These are phyloP conservation scores for Patella caerulea DNA, from an alignment of 2,888 invertebrate species.

Conservation along the genomic window DNA sequence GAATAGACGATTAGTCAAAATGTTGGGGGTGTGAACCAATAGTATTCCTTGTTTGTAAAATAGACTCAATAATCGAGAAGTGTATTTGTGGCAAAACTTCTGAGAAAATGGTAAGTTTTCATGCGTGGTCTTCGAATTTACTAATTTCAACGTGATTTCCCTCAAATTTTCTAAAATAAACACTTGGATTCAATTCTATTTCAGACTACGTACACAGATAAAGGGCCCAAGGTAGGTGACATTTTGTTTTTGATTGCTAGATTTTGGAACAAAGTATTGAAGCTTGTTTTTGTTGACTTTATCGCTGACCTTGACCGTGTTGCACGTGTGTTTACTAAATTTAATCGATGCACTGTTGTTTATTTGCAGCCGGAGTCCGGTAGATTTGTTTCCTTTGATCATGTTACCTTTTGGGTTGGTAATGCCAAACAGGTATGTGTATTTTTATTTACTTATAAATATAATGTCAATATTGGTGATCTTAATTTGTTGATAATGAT, in stretches of 20 bases:
- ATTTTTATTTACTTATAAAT: neutral
- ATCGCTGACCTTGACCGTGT: constrained; percentile 1
- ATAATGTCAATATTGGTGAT: neutral
- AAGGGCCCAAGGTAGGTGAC: constrained; percentile 80
- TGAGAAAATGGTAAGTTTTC: neutral
- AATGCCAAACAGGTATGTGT: constrained; percentile 93
- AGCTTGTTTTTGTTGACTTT: neutral
- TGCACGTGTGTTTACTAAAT: neutral
- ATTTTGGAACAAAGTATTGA: neutral
- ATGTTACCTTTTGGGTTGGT: constrained; percentile 95
- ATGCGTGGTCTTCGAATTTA: neutral
- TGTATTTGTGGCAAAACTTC: neutral
- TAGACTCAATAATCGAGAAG: neutral
- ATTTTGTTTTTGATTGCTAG: neutral
- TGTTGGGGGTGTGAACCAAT: neutral
- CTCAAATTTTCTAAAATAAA: no score
- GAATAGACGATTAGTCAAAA: neutral
- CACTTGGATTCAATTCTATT: constrained; percentile 35
- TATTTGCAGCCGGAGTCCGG: constrained; percentile 79
- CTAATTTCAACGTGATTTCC: no score
- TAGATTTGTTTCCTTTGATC: constrained; percentile 90
- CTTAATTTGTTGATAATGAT: no score
- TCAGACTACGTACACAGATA: constrained; percentile 85
- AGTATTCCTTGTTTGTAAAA: neutral
- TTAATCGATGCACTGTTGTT: constrained; percentile 6